phyloP scores from a whole-genome alignment of 2,888 invertebrate species.

The Caenorhabditis angaria region DNA sequence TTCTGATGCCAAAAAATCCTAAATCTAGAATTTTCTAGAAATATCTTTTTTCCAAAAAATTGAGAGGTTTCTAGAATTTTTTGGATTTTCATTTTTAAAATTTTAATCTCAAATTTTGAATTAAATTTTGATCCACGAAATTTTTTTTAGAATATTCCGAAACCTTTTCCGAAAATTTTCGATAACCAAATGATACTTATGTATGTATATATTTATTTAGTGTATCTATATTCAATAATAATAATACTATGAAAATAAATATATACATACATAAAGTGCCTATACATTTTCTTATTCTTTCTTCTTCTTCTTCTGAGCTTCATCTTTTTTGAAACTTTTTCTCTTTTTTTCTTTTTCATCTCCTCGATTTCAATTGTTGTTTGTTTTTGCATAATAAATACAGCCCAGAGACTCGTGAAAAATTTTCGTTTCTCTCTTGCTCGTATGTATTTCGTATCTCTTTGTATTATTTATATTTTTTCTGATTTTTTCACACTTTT shows the following conservation, averaged over 20 bases:
- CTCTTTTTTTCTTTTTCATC: constrained; percentile 3
- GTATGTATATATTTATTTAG: background rate
- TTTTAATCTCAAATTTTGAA: too few relatives aligned
- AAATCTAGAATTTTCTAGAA: too few relatives aligned
- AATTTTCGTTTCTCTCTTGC: constrained; percentile 20
- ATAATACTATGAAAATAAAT: background rate
- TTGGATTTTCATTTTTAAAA: too few relatives aligned
- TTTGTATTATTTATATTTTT: constrained; percentile 19
- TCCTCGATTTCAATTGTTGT: constrained; percentile 34
- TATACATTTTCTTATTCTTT: constrained; percentile 7
- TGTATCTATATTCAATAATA: background rate
- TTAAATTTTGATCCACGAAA: too few relatives aligned
- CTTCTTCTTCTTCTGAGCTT: constrained; percentile 9
- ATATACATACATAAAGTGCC: constrained; percentile 1
- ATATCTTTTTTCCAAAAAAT: too few relatives aligned
- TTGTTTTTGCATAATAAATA: constrained; percentile 36
- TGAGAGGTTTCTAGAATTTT: too few relatives aligned
- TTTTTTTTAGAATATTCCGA: too few relatives aligned
- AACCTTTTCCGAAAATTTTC: background rate
- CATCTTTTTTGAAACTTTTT: constrained; percentile 9
- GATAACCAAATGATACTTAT: background rate
- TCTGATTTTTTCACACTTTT: background rate
- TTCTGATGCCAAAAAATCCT: too few relatives aligned
- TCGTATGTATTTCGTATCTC: constrained; percentile 15
- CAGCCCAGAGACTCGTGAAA: background rate